phyloP scores from a whole-genome alignment of 2,888 invertebrate species.

The Megastigmus dorsalis region DNA sequence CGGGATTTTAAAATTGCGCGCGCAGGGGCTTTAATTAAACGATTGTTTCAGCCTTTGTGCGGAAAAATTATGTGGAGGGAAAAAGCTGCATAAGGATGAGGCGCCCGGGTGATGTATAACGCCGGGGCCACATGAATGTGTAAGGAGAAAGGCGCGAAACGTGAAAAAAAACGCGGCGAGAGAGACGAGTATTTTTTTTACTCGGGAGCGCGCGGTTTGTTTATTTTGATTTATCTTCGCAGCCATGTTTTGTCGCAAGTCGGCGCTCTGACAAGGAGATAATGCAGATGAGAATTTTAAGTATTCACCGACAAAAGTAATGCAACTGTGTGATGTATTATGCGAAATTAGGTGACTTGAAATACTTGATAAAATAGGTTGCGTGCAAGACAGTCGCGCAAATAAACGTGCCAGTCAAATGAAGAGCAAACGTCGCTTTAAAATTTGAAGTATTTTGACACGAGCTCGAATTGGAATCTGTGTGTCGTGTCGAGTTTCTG shows the following conservation, averaged over 20 bases:
- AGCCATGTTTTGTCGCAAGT: too few species aligned
- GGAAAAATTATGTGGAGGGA: constrained; percentile 28
- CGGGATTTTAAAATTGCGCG: not conserved
- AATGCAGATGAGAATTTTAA: not conserved
- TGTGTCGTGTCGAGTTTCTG: too few species aligned
- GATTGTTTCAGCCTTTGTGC: constrained; percentile 14
- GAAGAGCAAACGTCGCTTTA: too few species aligned
- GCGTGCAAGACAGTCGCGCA: too few species aligned
- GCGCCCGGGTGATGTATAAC: constrained; percentile 13
- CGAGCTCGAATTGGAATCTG: too few species aligned
- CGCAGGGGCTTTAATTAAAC: constrained; percentile 28
- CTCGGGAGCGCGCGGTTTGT: too few species aligned
- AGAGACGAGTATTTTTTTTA: too few species aligned
- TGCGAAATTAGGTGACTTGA: too few species aligned
- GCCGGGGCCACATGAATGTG: constrained; percentile 1
- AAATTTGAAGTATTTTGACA: too few species aligned
- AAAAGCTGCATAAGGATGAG: constrained; percentile 26
- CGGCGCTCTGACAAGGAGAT: constrained; percentile 6
- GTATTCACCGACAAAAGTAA: not conserved
- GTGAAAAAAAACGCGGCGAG: too few species aligned
- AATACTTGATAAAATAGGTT: too few species aligned
- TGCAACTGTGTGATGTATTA: not conserved
- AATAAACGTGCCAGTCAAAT: too few species aligned
- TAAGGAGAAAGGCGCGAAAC: constrained; percentile 8
- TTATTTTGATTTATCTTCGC: constrained; percentile 28